These are phyloP conservation scores for Malacoraja senta DNA, from an alignment of 2,797 vertebrate genomes.

Conservation along the genomic window DNA sequence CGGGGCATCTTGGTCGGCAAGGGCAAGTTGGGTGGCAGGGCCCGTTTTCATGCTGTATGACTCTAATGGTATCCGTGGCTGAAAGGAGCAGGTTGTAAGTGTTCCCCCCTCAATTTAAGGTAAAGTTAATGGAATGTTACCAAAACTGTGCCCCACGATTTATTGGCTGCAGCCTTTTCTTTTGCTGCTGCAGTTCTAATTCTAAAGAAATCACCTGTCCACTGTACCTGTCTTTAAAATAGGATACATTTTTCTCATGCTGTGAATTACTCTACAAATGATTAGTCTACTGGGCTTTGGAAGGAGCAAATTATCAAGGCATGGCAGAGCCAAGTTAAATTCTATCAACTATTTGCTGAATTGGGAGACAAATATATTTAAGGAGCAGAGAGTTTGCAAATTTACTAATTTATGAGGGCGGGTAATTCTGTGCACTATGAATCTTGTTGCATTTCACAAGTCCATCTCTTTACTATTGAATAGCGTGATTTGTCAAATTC, in stretches of 20 bases:
- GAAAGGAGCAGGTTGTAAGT: background rate
- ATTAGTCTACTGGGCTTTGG: background rate
- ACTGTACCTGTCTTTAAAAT: background rate
- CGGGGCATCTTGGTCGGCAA: too few species aligned
- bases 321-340: background rate
- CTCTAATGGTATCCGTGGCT: background rate
- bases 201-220: background rate
- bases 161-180: background rate
- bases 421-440: background rate
- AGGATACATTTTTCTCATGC: background rate
- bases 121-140: background rate
- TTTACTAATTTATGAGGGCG: background rate
- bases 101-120: background rate
- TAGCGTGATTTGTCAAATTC: background rate
- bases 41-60: too few species aligned
- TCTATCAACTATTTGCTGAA: background rate
- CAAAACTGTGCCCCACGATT: background rate
- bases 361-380: background rate
- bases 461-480: background rate
- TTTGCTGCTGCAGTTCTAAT: background rate
- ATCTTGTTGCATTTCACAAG: background rate
- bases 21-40: too few species aligned
- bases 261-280: background rate
- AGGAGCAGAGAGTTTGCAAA: background rate
- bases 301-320: background rate